phyloP scores from a whole-genome alignment of 2,113 vertebrate genomes.

The Natator depressus region DNA sequence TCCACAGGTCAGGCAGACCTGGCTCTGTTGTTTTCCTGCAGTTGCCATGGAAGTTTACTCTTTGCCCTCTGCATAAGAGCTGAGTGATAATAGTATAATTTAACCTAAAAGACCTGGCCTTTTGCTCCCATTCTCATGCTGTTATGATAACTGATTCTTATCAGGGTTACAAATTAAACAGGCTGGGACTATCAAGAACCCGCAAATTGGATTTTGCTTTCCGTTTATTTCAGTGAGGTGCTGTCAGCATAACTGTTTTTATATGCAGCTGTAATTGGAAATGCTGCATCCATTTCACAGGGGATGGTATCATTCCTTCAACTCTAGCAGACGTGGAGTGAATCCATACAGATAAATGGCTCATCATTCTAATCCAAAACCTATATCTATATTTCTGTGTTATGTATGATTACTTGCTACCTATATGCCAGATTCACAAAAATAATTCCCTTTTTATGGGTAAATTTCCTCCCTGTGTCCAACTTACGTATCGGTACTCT shows the following conservation, averaged over 20 bases:
- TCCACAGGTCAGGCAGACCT: conserved; percentile 70
- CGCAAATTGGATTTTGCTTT: neutral
- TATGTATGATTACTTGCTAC: neutral
- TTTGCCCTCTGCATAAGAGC: conserved; percentile 70
- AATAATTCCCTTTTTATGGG: neutral
- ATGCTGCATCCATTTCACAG: neutral
- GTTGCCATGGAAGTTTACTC: conserved; percentile 71
- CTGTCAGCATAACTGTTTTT: conserved; percentile 3
- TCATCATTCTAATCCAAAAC: neutral
- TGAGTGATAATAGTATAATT: conserved; percentile 71
- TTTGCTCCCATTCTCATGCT: conserved; percentile 68
- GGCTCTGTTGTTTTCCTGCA: conserved; percentile 59
- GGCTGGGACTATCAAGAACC: neutral
- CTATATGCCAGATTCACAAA: neutral
- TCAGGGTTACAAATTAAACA: conserved; percentile 80
- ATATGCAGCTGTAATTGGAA: neutral
- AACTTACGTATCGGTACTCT: neutral
- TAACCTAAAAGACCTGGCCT: conserved; percentile 60
- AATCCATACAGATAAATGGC: neutral
- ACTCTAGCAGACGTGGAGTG: neutral
- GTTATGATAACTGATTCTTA: conserved; percentile 34
- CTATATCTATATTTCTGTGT: neutral
- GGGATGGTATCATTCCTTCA: neutral
- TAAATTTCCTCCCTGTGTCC: neutral
- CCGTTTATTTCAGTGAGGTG: neutral